These are phyloP conservation scores for Mythimna impura DNA, from an alignment of 2,888 invertebrate species.

Conservation along the genomic window DNA sequence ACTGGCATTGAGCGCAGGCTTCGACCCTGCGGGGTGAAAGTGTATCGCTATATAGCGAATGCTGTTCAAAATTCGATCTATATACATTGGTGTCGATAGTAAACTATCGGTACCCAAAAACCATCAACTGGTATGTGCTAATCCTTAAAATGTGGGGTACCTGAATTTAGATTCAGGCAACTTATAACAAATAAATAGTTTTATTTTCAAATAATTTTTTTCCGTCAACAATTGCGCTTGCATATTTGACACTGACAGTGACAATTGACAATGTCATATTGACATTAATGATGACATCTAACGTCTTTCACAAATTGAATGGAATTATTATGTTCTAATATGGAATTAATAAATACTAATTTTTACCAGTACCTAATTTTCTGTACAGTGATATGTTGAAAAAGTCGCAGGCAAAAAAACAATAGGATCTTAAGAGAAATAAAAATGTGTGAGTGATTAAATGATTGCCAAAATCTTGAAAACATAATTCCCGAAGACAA, in stretches of 20 bases:
- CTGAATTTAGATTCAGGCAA: not conserved
- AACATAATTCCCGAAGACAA: no score
- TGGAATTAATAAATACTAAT: no score
- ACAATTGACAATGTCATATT: not conserved
- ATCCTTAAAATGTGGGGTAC: not conserved
- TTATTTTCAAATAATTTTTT: not conserved
- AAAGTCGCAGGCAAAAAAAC: no score
- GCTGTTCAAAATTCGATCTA: slow-evolving; percentile 64
- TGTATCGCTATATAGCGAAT: slow-evolving; percentile 81
- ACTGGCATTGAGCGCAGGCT: slow-evolving; percentile 80
- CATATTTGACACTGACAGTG: slow-evolving; percentile 1
- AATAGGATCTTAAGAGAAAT: no score
- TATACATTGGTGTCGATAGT: slow-evolving; percentile 40
- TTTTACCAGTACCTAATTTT: no score
- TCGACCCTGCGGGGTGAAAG: slow-evolving; percentile 85
- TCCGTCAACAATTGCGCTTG: slow-evolving; percentile 18
- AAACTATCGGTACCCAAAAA: not conserved
- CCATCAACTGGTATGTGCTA: not conserved
- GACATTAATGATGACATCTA: not conserved
- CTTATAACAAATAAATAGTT: not conserved
- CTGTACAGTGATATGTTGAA: no score
- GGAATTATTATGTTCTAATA: no score
- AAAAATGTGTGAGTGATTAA: no score
- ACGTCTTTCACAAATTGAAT: not conserved
- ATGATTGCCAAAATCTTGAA: no score